Conservation (phyloP, 1,140 invertebrate genomes). For the Akabosia matsudoensis region DNA sequence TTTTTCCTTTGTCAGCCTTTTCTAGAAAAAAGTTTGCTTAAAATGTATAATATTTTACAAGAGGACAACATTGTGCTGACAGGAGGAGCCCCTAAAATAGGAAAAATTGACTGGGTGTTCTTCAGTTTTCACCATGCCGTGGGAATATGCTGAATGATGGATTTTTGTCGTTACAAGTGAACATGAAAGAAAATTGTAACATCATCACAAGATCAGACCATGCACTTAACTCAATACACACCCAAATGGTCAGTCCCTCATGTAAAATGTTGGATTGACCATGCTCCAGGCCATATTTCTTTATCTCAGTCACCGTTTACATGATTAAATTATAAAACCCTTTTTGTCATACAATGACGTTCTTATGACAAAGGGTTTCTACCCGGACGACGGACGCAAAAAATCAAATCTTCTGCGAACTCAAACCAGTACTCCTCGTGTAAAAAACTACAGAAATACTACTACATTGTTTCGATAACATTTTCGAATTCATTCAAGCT, state of each 20-base stretch:
- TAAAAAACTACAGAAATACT: background rate
- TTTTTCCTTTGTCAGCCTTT: background rate
- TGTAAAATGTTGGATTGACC: background rate
- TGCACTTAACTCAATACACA: background rate
- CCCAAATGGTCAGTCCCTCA: background rate
- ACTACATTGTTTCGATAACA: too few relatives aligned
- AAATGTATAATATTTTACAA: background rate
- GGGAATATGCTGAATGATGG: background rate
- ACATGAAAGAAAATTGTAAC: background rate
- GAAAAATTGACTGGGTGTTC: background rate
- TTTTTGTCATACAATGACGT: background rate
- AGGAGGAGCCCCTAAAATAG: background rate
- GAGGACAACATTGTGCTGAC: background rate
- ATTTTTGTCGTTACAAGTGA: background rate
- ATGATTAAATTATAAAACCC: background rate
- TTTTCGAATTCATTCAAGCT: too few relatives aligned
- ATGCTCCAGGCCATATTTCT: background rate
- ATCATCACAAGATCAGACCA: conserved; percentile 1
- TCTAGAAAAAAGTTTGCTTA: background rate
- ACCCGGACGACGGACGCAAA: background rate
- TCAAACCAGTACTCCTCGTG: background rate
- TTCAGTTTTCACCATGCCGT: background rate
- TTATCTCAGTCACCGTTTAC: background rate
- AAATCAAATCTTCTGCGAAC: background rate
- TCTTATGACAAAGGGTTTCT: background rate